A percentile compares a stretch with the other conserved stretches of the same genome.
phyloP scores from a whole-genome alignment of 2,113 vertebrate species.

The Aldabrachelys gigantea region DNA sequence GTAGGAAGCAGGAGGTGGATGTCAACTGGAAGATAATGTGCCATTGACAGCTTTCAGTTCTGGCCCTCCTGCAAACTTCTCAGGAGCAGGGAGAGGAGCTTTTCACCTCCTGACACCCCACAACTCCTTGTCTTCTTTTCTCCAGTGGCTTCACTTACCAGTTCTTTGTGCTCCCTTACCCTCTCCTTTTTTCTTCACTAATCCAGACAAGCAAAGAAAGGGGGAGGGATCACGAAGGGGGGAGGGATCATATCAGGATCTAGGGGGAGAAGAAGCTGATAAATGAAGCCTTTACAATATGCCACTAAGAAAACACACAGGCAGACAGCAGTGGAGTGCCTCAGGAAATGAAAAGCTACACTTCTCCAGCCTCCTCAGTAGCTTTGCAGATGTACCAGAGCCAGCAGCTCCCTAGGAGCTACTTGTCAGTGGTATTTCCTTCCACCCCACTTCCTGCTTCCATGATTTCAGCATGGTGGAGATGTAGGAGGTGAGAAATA shows the following conservation, averaged over 20 bases:
- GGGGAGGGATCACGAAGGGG: neutral
- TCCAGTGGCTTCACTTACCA: conserved; percentile 25
- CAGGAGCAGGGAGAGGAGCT: neutral
- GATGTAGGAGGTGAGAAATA: conserved; percentile 16
- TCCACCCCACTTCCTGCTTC: conserved; percentile 51
- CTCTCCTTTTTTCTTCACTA: neutral
- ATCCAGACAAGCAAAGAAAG: neutral
- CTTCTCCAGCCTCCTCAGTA: conserved; percentile 53
- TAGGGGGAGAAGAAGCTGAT: neutral
- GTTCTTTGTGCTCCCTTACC: neutral
- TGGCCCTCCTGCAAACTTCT: conserved; percentile 29
- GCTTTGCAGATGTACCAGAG: conserved; percentile 56
- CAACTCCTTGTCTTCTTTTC: conserved; percentile 17
- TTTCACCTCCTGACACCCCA: conserved; percentile 32
- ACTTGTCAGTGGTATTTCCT: conserved; percentile 63
- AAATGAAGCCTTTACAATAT: neutral
- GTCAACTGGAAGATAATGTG: conserved; percentile 41
- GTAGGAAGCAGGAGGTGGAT: conserved; percentile 12
- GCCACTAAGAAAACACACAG: neutral
- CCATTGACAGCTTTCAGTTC: neutral
- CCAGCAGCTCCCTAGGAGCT: conserved; percentile 36
- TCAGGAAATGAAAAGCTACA: conserved; percentile 36
- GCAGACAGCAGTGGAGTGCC: conserved; percentile 11
- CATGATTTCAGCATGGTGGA: neutral
- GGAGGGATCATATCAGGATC: neutral